These are phyloP conservation scores for Tachina lurida DNA, from an alignment of 2,888 invertebrate species.

Conservation along the genomic window DNA sequence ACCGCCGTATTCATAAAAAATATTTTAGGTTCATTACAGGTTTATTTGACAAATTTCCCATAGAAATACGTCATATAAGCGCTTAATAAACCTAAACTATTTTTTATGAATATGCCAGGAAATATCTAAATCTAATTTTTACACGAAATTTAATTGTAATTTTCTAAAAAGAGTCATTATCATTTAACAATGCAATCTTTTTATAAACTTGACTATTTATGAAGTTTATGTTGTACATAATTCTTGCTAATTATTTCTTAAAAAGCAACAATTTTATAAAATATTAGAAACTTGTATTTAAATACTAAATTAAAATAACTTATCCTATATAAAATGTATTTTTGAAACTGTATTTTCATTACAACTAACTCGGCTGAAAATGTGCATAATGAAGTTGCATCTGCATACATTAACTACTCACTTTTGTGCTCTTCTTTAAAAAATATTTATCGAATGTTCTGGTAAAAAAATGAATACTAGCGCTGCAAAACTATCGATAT, in stretches of 20 bases:
- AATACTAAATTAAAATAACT: constrained; percentile 1
- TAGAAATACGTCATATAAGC: too few relatives aligned
- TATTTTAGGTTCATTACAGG: too few relatives aligned
- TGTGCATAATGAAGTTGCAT: constrained; percentile 45
- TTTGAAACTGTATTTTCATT: constrained; percentile 61
- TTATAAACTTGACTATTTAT: constrained; percentile 59
- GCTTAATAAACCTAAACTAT: too few relatives aligned
- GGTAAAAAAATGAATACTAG: too few relatives aligned
- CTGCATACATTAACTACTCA: background rate
- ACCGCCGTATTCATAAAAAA: too few relatives aligned
- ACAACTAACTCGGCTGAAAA: constrained; percentile 36
- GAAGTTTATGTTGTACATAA: constrained; percentile 36
- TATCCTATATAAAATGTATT: constrained; percentile 47
- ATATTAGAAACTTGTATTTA: background rate
- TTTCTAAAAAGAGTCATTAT: background rate
- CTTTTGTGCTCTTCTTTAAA: background rate
- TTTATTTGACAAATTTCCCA: too few relatives aligned
- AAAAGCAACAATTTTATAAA: constrained; percentile 1
- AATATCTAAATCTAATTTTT: too few relatives aligned
- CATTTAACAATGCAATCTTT: constrained; percentile 36
- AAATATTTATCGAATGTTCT: background rate
- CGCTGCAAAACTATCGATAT: too few relatives aligned
- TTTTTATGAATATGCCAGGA: too few relatives aligned
- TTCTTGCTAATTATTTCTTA: constrained; percentile 39
- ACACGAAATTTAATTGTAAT: too few relatives aligned